phyloP scores from a whole-genome alignment of 2,113 vertebrate species.

The human (Homo sapiens) region GRCh38 chrX:65632001-65632500 shows the following conservation, averaged over 20 bases:
- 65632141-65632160: not conserved
- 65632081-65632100: not conserved
- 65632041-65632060: not conserved
- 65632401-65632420: not conserved
- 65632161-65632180: not conserved
- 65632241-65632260: not conserved
- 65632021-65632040: not conserved
- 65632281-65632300: not conserved
- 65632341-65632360: not conserved
- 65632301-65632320: not conserved
- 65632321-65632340: not conserved
- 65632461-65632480: not conserved
- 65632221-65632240: not conserved
- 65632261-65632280: not conserved
- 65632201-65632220: not conserved
- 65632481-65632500: slow-evolving; percentile 2
- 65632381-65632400: not conserved
- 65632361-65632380: not conserved
- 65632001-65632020: not conserved
- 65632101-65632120: not conserved
- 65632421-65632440: not conserved
- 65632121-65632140: not conserved
- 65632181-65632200: not conserved
- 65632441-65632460: not conserved
- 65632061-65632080: not conserved